A percentile compares a stretch with the other conserved stretches of the same genome.
Evolutionary conservation across 2,797 vertebrate species (phyloP).

Genomic region (Apodemus agrarius): DNA sequence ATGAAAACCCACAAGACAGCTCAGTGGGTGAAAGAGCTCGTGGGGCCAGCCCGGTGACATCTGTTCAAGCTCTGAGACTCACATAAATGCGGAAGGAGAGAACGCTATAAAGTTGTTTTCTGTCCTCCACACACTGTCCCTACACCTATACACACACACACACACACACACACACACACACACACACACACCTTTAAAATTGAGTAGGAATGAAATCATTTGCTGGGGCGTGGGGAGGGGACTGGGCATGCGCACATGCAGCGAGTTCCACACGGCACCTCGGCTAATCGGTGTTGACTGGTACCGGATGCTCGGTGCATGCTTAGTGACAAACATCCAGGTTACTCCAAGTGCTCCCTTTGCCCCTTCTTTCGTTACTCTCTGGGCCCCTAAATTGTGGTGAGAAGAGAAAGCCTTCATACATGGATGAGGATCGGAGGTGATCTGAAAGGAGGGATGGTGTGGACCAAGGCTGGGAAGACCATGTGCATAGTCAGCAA

Average conservation of each 20-base stretch:
- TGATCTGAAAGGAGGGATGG: not conserved
- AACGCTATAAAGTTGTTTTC: not conserved
- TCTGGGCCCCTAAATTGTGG: not conserved
- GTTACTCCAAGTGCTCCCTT: not conserved
- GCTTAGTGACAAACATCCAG: not conserved
- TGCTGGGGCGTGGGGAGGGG: no score
- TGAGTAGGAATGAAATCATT: not conserved
- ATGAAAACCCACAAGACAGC: not conserved
- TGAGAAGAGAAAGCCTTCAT: not conserved
- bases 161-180: not conserved
- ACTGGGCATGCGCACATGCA: not conserved
- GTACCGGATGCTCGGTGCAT: rapidly evolving
- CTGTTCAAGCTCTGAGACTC: not conserved
- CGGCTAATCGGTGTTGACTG: no score
- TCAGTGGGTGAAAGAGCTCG: not conserved
- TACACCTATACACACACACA: no score
- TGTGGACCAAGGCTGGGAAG: not conserved
- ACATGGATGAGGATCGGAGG: not conserved
- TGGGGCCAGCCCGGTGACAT: not conserved
- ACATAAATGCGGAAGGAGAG: not conserved
- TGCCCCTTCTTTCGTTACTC: not conserved
- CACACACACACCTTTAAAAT: not conserved
- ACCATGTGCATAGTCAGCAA: rapidly evolving
- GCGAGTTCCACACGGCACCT: not conserved
- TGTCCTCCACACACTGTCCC: not conserved